Evolutionary conservation across 2,797 vertebrate genomes (phyloP), one percentile per base, ranked within the genome.

Genomic region (Rhinophrynus dorsalis): DNA sequence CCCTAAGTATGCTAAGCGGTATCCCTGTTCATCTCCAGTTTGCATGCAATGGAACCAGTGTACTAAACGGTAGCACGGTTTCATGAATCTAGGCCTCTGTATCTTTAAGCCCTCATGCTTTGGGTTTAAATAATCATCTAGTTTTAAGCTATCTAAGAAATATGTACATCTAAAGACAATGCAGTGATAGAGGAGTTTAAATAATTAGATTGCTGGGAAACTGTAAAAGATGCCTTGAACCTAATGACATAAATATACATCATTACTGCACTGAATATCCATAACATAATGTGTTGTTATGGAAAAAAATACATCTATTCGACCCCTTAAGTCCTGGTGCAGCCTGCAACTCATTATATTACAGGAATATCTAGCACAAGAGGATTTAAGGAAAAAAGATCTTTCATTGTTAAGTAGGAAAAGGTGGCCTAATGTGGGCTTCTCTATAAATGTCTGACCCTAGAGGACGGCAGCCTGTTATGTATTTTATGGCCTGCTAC

Each of bases 401-500:
- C 44, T 65, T 73, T 73, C 47, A 66, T 66, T 67, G 70, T 66
- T 73, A 73, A 66, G 55, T 65, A 65, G 62, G 55, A 61, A 75
- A 65, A 76, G 71, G 48, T 62, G 32, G 18, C 68, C 73, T 77
- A 70, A 35, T 50, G 75, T 69, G 38, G 40, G 54, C 42, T 80
- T 75, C 67, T 26, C 50, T 45, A 44, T 61, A 69, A 60, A 69
- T 12, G 67, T 61, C 42, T 67, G 75, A 66, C 26, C 38, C 35
- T 37, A 30, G 72, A 62, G 74, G 65, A 77, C 76, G 72, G 76
- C 75, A 79, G 57, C 44, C 64, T 74, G 67, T 68, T 76, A 74
- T 59, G 61, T 70, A 68, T 55, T 80, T 79, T 81, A 79, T 76
- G 76, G 59, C 67, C 66, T 77, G 74, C 68, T 80, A 67, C 32